phyloP scores from a whole-genome alignment of 1,140 invertebrate species.

The Hirudo medicinalis region DNA sequence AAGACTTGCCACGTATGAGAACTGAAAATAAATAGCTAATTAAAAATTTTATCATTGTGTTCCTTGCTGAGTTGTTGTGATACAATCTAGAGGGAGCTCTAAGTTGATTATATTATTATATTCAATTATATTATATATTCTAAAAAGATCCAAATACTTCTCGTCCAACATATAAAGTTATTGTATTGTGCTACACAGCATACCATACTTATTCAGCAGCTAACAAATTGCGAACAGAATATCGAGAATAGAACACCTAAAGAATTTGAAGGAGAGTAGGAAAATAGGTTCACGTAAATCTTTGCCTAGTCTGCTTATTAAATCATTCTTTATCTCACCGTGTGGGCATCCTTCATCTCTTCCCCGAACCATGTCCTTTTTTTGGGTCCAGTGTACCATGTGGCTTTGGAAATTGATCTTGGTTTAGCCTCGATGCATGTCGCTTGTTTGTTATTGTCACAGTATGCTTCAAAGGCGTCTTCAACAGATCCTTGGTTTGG shows the following conservation, averaged over 20 bases:
- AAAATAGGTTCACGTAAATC: too few relatives aligned
- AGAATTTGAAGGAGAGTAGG: too few relatives aligned
- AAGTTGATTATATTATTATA: too few relatives aligned
- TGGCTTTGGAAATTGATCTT: slow-evolving; percentile 38
- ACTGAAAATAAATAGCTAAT: slow-evolving; percentile 32
- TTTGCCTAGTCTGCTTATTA: neutral
- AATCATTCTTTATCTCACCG: slow-evolving; percentile 23
- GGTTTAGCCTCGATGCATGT: slow-evolving; percentile 61
- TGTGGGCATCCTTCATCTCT: slow-evolving; percentile 30
- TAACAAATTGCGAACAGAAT: too few relatives aligned
- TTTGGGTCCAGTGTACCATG: slow-evolving; percentile 26
- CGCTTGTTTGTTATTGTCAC: slow-evolving; percentile 54
- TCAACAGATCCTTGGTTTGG: slow-evolving; percentile 64
- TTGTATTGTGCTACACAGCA: too few relatives aligned
- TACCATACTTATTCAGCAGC: too few relatives aligned
- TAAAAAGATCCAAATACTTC: too few relatives aligned
- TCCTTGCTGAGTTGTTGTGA: neutral
- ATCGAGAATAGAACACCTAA: too few relatives aligned
- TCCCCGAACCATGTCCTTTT: slow-evolving; percentile 32
- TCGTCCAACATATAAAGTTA: too few relatives aligned
- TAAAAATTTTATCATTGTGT: too few relatives aligned
- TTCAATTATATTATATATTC: too few relatives aligned
- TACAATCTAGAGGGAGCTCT: too few relatives aligned
- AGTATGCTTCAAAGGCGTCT: slow-evolving; percentile 69
- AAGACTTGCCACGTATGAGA: slow-evolving; percentile 68